These are phyloP conservation scores for Chironomus striatipennis DNA, from an alignment of 1,140 invertebrate genomes.

Conservation along the genomic window DNA sequence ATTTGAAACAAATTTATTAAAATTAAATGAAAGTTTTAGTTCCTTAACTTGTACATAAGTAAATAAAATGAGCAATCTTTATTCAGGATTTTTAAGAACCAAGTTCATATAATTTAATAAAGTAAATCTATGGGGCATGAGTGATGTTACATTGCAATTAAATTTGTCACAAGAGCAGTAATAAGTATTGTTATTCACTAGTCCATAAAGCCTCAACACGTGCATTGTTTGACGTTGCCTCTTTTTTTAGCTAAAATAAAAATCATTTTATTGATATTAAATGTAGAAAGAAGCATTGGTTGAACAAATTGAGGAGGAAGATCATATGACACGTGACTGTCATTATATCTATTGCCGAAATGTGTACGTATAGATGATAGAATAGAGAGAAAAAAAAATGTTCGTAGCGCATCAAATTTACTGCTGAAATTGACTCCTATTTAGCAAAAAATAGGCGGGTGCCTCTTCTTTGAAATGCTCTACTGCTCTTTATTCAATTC, in stretches of 20 bases:
- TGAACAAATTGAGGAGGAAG: background rate
- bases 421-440: constrained; percentile 15
- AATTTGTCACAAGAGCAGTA: constrained; percentile 13
- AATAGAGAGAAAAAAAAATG: background rate
- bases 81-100: background rate
- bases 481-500: background rate
- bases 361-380: no score
- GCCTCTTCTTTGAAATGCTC: background rate
- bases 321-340: constrained; percentile 15
- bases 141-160: constrained; percentile 12
- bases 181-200: constrained; percentile 5
- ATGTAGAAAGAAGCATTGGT: background rate
- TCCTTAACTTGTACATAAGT: no score
- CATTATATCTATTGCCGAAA: constrained; percentile 8
- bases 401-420: background rate
- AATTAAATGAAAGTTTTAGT: no score
- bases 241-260: background rate
- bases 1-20: background rate
- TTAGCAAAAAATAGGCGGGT: background rate
- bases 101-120: background rate
- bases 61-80: background rate
- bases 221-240: background rate
- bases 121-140: constrained; percentile 6
- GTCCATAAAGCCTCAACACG: constrained; percentile 22
- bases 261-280: constrained; percentile 7